These are phyloP conservation scores for Dendrophyllia cribrosa DNA, from an alignment of 64 coral and sea anemone species.

Conservation along the genomic window DNA sequence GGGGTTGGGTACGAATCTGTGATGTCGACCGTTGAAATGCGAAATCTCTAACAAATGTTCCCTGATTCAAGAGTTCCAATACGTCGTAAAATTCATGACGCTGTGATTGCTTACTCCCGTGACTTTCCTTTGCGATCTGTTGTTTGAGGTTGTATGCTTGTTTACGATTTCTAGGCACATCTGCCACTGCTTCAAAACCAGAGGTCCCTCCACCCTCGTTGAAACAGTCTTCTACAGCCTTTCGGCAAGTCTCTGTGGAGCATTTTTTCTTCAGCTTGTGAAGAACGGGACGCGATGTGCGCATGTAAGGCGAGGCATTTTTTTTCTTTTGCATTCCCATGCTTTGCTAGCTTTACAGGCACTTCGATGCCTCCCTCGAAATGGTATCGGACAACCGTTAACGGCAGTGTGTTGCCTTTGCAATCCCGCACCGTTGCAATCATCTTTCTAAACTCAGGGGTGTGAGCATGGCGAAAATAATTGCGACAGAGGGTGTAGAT, in stretches of 20 bases:
- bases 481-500: slow-evolving; percentile 58
- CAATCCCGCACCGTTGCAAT: slow-evolving; percentile 61
- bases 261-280: slow-evolving; percentile 58
- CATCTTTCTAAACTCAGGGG: slow-evolving; percentile 64
- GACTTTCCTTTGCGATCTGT: too few species aligned
- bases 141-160: too few species aligned
- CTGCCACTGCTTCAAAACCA: too few species aligned
- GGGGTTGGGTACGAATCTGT: slow-evolving; percentile 12
- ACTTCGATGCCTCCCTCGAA: slow-evolving; percentile 68
- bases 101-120: neutral
- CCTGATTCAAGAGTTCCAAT: slow-evolving; percentile 22
- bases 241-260: slow-evolving; percentile 25
- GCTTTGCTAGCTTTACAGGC: slow-evolving; percentile 49
- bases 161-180: too few species aligned
- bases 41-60: neutral
- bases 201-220: slow-evolving; percentile 67
- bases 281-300: slow-evolving; percentile 57
- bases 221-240: slow-evolving; percentile 71
- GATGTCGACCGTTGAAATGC: slow-evolving; percentile 18
- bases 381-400: slow-evolving; percentile 61
- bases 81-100: slow-evolving; percentile 17
- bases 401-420: slow-evolving; percentile 20
- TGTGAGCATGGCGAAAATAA: slow-evolving; percentile 66
- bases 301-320: slow-evolving; percentile 60
- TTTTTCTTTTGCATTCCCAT: slow-evolving; percentile 45